Percentiles rank a stretch among this genome's conserved stretches.
Conservation (phyloP, 2,888 invertebrate genomes). For the Tinea trinotella region DNA sequence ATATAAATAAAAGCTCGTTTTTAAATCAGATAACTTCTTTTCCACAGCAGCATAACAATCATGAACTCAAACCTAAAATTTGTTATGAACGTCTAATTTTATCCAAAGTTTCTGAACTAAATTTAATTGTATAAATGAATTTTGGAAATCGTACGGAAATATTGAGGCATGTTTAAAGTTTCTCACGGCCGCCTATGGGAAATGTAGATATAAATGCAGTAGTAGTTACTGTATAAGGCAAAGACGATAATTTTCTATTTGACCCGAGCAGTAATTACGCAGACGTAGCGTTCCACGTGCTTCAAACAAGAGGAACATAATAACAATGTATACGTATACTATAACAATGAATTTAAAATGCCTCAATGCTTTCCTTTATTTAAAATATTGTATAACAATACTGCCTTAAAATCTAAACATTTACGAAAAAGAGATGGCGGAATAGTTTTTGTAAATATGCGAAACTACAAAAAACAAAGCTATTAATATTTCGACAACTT, state of each 20-base stretch:
- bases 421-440: too few relatives aligned
- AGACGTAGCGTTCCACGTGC: not conserved
- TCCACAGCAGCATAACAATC: not conserved
- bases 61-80: too few relatives aligned
- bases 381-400: not conserved
- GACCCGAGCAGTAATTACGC: conserved; percentile 9
- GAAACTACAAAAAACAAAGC: not conserved
- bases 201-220: conserved; percentile 9
- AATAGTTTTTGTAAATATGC: not conserved
- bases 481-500: not conserved
- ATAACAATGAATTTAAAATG: not conserved
- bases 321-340: not conserved
- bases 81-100: too few relatives aligned
- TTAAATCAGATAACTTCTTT: not conserved
- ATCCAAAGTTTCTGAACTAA: too few relatives aligned
- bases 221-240: conserved; percentile 4
- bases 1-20: not conserved
- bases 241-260: conserved; percentile 13
- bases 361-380: not conserved
- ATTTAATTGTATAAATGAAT: not conserved
- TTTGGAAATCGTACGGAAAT: not conserved
- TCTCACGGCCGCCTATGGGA: not conserved
- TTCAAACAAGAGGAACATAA: not conserved
- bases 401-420: too few relatives aligned
- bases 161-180: not conserved